Evolutionary conservation across 1,140 invertebrate genomes (phyloP).

Genomic region (Heliconius eleuchia): DNA sequence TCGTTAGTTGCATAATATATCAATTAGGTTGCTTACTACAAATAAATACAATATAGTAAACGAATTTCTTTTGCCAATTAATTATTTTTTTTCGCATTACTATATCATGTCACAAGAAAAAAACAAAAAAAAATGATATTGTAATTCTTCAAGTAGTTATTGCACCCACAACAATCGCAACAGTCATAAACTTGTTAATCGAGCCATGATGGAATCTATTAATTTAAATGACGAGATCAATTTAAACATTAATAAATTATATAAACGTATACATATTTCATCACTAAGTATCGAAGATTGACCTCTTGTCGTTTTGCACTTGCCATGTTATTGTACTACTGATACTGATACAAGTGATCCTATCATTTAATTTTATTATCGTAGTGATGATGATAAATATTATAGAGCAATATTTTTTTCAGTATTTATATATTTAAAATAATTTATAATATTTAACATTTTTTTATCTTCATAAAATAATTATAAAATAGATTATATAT

Average conservation of each 20-base stretch:
- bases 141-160: too few relatives aligned
- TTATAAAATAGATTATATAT: too few relatives aligned
- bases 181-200: neutral
- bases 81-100: neutral
- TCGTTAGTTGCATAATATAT: too few relatives aligned
- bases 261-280: conserved; percentile 18
- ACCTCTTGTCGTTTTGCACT: conserved; percentile 33
- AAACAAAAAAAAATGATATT: too few relatives aligned
- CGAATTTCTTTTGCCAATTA: too few relatives aligned
- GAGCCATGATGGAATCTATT: neutral
- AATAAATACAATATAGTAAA: too few relatives aligned
- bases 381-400: conserved; percentile 18
- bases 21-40: too few relatives aligned
- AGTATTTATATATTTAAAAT: neutral
- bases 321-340: conserved; percentile 24
- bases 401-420: conserved; percentile 11
- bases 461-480: too few relatives aligned
- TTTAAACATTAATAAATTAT: conserved; percentile 5
- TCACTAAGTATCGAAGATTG: conserved; percentile 28
- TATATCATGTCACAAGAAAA: neutral
- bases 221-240: conserved; percentile 2
- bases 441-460: neutral
- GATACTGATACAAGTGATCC: conserved; percentile 23
- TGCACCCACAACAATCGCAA: neutral
- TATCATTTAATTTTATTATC: conserved; percentile 24